These are phyloP conservation scores for Labia minor DNA, from an alignment of 2,888 invertebrate species.

Conservation along the genomic window DNA sequence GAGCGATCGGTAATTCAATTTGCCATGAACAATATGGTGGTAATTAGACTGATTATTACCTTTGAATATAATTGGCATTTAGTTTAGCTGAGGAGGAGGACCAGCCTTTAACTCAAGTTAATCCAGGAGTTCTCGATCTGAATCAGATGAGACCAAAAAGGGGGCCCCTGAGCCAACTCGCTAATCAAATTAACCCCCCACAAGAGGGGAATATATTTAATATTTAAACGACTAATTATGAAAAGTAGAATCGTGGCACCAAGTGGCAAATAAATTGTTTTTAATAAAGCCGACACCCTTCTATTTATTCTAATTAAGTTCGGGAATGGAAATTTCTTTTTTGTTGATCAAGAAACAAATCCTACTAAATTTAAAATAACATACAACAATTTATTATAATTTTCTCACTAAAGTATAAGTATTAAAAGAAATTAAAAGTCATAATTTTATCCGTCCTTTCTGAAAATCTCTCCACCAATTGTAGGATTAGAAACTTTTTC, in stretches of 20 bases:
- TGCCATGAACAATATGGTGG: neutral
- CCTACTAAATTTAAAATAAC: too few relatives aligned
- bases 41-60: neutral
- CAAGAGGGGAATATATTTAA: neutral
- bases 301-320: neutral
- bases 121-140: neutral
- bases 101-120: neutral
- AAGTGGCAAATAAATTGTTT: neutral
- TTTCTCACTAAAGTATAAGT: too few relatives aligned
- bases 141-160: too few relatives aligned
- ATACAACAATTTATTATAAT: too few relatives aligned
- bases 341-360: too few relatives aligned
- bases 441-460: too few relatives aligned
- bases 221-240: slow-evolving; percentile 2
- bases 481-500: too few relatives aligned
- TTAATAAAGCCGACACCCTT: neutral
- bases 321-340: too few relatives aligned
- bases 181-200: too few relatives aligned
- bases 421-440: too few relatives aligned
- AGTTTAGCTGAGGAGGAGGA: neutral
- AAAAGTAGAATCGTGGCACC: neutral
- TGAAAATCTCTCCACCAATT: too few relatives aligned
- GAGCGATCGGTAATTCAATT: neutral
- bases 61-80: slow-evolving; percentile 13
- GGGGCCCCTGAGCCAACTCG: too few relatives aligned